Evolutionary conservation across 2,113 vertebrate species (phyloP), one percentile per base, ranked within the genome.

Genomic region (Saguinus imperator): DNA sequence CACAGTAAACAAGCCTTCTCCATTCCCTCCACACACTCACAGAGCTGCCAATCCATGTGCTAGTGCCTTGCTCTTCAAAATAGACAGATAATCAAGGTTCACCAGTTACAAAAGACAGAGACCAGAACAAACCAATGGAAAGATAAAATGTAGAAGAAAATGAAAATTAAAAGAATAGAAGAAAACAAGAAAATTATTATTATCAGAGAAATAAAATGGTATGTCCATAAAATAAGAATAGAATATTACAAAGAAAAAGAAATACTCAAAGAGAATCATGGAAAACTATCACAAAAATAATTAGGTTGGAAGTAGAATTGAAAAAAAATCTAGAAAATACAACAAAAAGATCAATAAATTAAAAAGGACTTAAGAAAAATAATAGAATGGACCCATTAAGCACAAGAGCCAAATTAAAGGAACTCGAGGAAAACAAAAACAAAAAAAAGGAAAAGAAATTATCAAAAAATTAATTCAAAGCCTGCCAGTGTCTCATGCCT

Each of bases 201-300:
- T 61, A 66, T 92, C 88, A 89, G 58, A 91, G 6, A 92, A 77
- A 92, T 57, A 92, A 95, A 82, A 86, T 32, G 14, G 35, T 27
- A 0, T 8, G 77, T 72, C 27, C 10, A 45, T 37, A 79, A 91
- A 82, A 50, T 18, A 89, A 89, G 73, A 86, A 90, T 1, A 68
- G 29, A 50, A 50, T 27, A 25, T 32, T 57, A 77, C 20, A 29
- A 50, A 27, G 40, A 50, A 21, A 82, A 84, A 94, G 8, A 14
- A 82, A 57, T 17, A 84, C 18, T 55, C 43, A 68, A 55, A 91
- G 16, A 84, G 72, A 94, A 86, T 48, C 20, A 82, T 21, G 55
- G 76, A 89, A 68, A 93, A 95, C 11, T 32, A 61, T 79, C 40
- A 43, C 17, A 86, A 25, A 81, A 89, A 92, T 48, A 73, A 91